Evolutionary conservation across 37 sponge, comb jelly and placozoan species (phyloP).

Genomic region (Halisarca cf. caerulea): DNA sequence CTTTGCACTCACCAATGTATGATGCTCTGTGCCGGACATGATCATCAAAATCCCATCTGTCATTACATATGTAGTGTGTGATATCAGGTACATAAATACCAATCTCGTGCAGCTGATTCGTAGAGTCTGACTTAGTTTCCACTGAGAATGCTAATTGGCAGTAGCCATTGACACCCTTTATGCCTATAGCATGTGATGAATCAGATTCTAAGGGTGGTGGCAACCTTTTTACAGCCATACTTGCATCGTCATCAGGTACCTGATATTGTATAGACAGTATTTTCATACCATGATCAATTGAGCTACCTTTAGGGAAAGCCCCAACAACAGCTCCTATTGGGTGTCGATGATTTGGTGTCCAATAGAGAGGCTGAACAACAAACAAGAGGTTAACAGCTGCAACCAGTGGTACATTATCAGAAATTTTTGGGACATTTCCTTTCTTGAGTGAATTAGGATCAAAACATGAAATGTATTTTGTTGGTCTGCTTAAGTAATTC

Average conservation of each 20-base stretch:
- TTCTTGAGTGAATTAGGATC: constrained; percentile 2
- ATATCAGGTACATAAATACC: not conserved
- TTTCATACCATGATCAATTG: constrained; percentile 36
- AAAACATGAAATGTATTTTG: constrained; percentile 47
- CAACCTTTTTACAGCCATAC: not conserved
- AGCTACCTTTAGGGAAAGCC: constrained; percentile 37
- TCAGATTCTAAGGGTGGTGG: not conserved
- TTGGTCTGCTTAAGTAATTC: not conserved
- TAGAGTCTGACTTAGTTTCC: not conserved
- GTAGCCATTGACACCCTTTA: not conserved
- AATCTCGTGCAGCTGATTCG: not conserved
- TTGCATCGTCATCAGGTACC: not conserved
- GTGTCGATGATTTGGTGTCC: constrained; percentile 37
- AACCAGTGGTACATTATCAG: constrained; percentile 44
- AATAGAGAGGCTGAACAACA: constrained; percentile 44
- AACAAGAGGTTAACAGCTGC: constrained; percentile 51
- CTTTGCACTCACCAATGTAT: not conserved
- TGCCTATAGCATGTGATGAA: not conserved
- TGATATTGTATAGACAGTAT: constrained; percentile 16
- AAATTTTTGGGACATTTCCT: constrained; percentile 50
- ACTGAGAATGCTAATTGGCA: not conserved
- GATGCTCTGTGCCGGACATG: not conserved
- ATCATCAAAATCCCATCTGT: not conserved
- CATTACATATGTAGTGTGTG: not conserved
- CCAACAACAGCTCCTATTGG: constrained; percentile 60